Evolutionary conservation across 2,113 vertebrate species (phyloP).

Genomic region (Deroptyus accipitrinus): DNA sequence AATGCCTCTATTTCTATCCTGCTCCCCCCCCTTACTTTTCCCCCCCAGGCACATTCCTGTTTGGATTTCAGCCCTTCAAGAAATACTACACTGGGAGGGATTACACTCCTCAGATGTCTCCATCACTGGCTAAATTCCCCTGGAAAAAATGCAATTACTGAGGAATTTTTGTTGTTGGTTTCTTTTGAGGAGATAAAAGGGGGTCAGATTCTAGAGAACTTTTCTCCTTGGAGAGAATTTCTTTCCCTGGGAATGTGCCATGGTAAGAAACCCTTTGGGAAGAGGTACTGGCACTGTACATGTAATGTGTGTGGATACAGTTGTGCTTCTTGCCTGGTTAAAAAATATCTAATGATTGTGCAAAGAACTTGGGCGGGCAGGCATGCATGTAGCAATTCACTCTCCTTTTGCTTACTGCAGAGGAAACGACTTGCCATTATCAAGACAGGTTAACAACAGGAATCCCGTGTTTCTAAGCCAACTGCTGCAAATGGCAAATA

Average conservation of each 20-base stretch:
- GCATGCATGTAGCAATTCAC: background rate
- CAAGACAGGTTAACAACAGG: fast-evolving
- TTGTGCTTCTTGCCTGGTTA: background rate
- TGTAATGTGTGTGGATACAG: background rate
- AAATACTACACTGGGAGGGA: background rate
- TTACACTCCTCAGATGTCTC: background rate
- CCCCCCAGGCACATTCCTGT: background rate
- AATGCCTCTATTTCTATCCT: background rate
- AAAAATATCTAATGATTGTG: background rate
- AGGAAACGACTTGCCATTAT: fast-evolving
- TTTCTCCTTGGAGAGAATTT: background rate
- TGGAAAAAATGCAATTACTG: background rate
- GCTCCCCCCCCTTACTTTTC: background rate
- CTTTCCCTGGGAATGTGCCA: background rate
- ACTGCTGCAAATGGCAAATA: background rate
- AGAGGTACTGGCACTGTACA: fast-evolving
- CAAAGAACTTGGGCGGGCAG: background rate
- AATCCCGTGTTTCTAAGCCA: fast-evolving
- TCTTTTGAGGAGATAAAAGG: background rate
- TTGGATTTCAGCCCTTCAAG: background rate
- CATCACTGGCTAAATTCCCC: background rate
- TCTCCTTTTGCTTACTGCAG: fast-evolving
- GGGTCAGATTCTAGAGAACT: background rate
- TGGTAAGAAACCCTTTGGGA: background rate
- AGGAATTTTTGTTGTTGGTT: background rate